Conservation (phyloP, 23 tunicate genomes). For the Aplidium turbinatum region DNA sequence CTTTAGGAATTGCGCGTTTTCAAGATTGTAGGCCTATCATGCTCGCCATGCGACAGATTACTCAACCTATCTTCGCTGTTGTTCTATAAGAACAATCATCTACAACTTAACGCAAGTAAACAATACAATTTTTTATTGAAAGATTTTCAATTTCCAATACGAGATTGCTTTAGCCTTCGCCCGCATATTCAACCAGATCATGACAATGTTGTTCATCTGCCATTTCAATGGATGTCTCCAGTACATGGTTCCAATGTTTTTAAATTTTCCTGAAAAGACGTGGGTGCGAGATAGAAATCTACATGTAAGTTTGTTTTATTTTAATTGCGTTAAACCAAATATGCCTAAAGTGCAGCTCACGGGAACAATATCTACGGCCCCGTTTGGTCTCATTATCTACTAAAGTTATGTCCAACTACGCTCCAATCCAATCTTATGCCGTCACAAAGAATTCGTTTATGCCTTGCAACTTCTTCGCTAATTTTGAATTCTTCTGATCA, state of each 20-base stretch:
- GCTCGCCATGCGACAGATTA: too few relatives aligned
- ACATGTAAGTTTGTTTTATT: conserved; percentile 35
- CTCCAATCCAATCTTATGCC: too few relatives aligned
- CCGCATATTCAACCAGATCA: conserved; percentile 73
- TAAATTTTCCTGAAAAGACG: conserved; percentile 75
- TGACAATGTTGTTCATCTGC: conserved; percentile 84
- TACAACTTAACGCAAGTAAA: too few relatives aligned
- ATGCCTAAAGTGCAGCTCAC: neutral
- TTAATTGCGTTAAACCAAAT: neutral
- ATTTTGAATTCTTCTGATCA: too few relatives aligned
- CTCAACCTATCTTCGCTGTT: too few relatives aligned
- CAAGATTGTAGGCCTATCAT: too few relatives aligned
- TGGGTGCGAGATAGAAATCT: conserved; percentile 71
- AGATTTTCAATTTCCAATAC: conserved; percentile 96
- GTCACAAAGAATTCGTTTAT: too few relatives aligned
- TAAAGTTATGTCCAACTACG: too few relatives aligned
- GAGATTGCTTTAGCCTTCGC: conserved; percentile 84
- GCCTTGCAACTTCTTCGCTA: too few relatives aligned
- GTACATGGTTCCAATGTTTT: conserved; percentile 94
- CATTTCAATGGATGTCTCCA: conserved; percentile 95
- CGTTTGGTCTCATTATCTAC: too few relatives aligned
- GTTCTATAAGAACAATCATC: too few relatives aligned
- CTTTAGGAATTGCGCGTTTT: too few relatives aligned
- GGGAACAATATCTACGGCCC: neutral
- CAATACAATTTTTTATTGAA: conserved; percentile 13